Evolutionary conservation across 1,140 invertebrate genomes (phyloP), one percentile per base, ranked within the genome.

Genomic region (Trichonephila clavata): DNA sequence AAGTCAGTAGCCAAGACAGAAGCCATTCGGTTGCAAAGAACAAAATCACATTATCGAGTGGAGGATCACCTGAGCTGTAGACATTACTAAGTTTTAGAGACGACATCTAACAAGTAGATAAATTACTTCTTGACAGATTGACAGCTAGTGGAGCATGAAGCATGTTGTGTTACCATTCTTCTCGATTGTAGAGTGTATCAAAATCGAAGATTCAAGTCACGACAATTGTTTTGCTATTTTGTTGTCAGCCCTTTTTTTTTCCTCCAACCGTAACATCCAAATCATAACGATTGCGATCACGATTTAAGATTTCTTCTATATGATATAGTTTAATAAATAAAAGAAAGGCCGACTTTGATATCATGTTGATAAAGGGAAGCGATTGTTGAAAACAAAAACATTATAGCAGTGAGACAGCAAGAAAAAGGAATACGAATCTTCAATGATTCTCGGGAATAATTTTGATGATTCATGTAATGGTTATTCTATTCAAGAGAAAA

Each of bases 131-230:
- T 39, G 71, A 77, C 27, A 39, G 68, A 83, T 83, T 83, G 21
- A 24, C 24, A 83, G 59, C 50, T 57, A 59, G 81, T 59, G 50
- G 81, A 83, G 39, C 81, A 83, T 83, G 81, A 83, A 83, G 43
- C 81, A 24, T 57, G 20, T 20, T 57, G 81, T 24, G 50, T 57
- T 83, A 59, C 50, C 43, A 50, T 57, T 57, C n/a, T 24, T 50
- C 13, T 24, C 24, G 27, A 18, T 39, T 32, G 14, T 32, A 3
- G 1, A 6, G 50, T n/a, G n/a, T 2, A 43, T 77, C 43, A 57
- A 43, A 57, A 59, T 59, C 50, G 8, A 57, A 14, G 81, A 83
- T 83, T 83, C 81, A 14, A 83, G 20, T 18, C 81, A 83, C 81
- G 81, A 16, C 81, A 14, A 27, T 21, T 20, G 21, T n/a, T n/a